phyloP scores from a whole-genome alignment of 1,140 invertebrate genomes.

The Hylaeus anthracinus region DNA sequence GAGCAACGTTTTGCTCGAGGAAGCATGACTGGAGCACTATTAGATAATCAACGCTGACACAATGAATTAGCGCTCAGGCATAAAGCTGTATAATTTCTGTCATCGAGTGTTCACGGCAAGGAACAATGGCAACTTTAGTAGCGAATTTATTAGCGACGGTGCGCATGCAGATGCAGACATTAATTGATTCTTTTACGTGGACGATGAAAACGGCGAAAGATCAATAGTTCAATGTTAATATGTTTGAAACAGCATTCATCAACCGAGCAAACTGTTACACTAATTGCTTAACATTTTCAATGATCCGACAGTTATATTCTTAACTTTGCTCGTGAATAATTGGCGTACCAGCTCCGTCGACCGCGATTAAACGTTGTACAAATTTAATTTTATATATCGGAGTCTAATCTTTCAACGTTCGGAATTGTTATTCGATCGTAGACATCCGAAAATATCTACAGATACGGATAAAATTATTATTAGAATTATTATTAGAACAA shows the following conservation, averaged over 20 bases:
- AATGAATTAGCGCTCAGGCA: conserved; percentile 47
- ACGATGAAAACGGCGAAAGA: background rate
- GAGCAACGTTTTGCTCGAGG: conserved; percentile 15
- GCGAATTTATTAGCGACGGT: conserved; percentile 6
- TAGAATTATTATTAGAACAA: no score
- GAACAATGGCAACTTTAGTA: conserved; percentile 27
- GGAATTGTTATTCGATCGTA: no score
- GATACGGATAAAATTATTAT: no score
- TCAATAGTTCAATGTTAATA: background rate
- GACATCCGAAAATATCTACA: no score
- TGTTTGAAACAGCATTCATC: background rate
- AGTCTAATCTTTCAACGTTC: no score
- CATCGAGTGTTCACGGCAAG: conserved; percentile 52
- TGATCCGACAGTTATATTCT: no score
- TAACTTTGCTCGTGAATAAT: no score
- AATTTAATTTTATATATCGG: no score
- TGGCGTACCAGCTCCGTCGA: no score
- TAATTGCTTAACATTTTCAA: no score
- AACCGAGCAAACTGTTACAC: no score
- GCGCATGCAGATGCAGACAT: background rate
- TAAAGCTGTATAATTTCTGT: conserved; percentile 42
- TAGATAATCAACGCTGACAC: conserved; percentile 54
- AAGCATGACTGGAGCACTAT: conserved; percentile 27
- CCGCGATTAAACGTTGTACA: no score
- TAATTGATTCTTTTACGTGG: background rate